A percentile compares a stretch with the other conserved stretches of the same genome.
These are phyloP conservation scores for Orchestia grillus DNA, from an alignment of 1,140 invertebrate genomes.

Conservation along the genomic window DNA sequence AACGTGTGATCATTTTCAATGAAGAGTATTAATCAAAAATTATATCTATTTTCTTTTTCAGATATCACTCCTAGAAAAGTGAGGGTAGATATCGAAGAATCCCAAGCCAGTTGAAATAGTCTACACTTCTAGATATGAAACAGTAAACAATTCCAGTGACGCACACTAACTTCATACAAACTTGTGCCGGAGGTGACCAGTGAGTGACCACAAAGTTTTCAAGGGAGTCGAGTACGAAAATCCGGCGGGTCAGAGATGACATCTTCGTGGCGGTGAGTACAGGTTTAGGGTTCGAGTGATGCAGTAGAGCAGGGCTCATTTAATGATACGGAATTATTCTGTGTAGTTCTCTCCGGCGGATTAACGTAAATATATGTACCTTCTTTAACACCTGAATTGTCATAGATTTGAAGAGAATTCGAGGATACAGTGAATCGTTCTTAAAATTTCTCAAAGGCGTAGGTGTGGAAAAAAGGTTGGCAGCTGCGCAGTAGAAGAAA, in stretches of 20 bases:
- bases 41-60: not conserved
- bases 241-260: not conserved
- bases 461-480: not conserved
- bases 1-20: too few relatives aligned
- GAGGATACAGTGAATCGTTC: too few relatives aligned
- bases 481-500: not conserved
- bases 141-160: not conserved
- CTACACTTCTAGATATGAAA: not conserved
- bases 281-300: not conserved
- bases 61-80: not conserved
- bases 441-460: not conserved
- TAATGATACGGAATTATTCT: too few relatives aligned
- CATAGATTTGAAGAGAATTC: too few relatives aligned
- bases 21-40: too few relatives aligned
- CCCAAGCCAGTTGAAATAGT: not conserved
- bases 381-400: too few relatives aligned
- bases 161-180: not conserved
- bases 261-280: slow-evolving; percentile 18
- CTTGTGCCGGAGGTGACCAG: not conserved
- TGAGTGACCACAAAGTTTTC: not conserved
- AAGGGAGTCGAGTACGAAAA: not conserved
- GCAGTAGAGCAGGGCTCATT: too few relatives aligned
- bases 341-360: too few relatives aligned
- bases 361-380: too few relatives aligned
- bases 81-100: not conserved